Conservation (phyloP, 1,140 invertebrate genomes). For the Penaeus vannamei region DNA sequence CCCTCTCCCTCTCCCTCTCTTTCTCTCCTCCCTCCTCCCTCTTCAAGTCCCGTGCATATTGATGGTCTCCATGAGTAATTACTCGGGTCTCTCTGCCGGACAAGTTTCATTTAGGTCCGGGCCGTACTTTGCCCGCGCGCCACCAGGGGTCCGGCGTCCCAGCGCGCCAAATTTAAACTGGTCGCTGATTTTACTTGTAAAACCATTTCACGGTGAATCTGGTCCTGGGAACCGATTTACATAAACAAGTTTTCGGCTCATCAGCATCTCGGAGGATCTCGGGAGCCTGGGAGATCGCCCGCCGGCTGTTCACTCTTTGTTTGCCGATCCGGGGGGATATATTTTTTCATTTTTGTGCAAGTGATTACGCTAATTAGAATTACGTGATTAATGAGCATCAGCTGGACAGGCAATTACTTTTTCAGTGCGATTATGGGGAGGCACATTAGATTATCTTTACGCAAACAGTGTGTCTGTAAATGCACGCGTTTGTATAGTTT, state of each 20-base stretch:
- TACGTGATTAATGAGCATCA: no score
- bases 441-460: no score
- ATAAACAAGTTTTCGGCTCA: slow-evolving; percentile 41
- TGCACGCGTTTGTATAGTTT: no score
- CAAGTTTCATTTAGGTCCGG: slow-evolving; percentile 26
- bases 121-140: slow-evolving; percentile 19
- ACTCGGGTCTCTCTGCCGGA: background rate
- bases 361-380: no score
- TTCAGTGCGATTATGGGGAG: no score
- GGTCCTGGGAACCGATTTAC: slow-evolving; percentile 18
- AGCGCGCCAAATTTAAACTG: slow-evolving; percentile 40
- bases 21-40: no score
- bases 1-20: no score
- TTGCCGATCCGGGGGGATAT: no score
- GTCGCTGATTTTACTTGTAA: slow-evolving; percentile 42
- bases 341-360: no score
- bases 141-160: slow-evolving; percentile 31
- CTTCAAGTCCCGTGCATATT: slow-evolving; percentile 23
- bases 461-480: no score
- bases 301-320: no score
- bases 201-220: slow-evolving; percentile 43
- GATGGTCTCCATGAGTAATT: slow-evolving; percentile 36
- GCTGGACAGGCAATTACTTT: no score
- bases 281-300: background rate
- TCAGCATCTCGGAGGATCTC: slow-evolving; percentile 6